Evolutionary conservation across 2,888 invertebrate genomes (phyloP), one percentile per base, ranked within the genome.

Genomic region (Tetragnatha montana): DNA sequence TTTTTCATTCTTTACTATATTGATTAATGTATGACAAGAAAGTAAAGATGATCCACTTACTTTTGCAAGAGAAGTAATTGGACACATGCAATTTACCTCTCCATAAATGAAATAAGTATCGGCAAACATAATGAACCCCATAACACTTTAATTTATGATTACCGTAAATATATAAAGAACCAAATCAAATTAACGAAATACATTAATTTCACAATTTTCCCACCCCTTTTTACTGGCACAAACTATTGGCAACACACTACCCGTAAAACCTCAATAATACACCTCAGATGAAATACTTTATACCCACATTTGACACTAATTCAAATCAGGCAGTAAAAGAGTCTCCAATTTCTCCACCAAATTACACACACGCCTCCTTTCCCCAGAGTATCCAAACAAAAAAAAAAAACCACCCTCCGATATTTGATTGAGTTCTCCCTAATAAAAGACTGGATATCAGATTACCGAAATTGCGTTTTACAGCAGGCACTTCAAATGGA

Each of bases 401-500:
- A 60, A 60, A 60, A 17, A 60, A 60, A 60, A 60, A 1, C 12
- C 8, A 60, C 8, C 14, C 8, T 17, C 17, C 60, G 60, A 60
- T 12, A 17, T 60, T 60, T 60, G 60, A 60, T 60, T 60, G 60
- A 60, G 60, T 60, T 17, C 10, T 17, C 60, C 7, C 4, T 60
- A 60, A 60, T 60, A 60, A 17, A 60, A 60, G 60, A 10, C 60
- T 60, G 60, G 10, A 60, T 12, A 60, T 60, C 60, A 60, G 60
- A 60, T 60, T 60, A 60, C 60, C 60, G 60, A 60, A 60, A 60
- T 60, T 60, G 60, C 60, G 60, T 60, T 60, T 60, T 60, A 60
- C 60, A 60, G 14, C 10, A 60, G 60, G 1, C 60, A 60, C 74
- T 12, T 76, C 76, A 50, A 76, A 49, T 12, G 50, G 76, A 21